Percentiles rank a stretch among this genome's conserved stretches.
These are phyloP conservation scores for Pseudopipra pipra DNA, from an alignment of 2,113 vertebrate species.

Conservation along the genomic window DNA sequence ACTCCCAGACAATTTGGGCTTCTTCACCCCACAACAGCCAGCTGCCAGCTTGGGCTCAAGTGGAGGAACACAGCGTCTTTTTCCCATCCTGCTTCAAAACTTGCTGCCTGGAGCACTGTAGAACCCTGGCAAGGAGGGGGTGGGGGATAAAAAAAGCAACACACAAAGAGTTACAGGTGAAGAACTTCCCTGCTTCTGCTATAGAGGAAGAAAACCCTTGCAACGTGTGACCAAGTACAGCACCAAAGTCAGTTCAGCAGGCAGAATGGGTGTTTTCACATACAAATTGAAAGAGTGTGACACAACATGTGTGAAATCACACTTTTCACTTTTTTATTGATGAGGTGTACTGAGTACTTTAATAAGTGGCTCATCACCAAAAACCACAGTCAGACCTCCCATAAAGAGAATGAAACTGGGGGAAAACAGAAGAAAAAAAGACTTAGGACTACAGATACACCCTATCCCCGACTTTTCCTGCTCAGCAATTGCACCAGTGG, in stretches of 20 bases:
- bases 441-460: not conserved
- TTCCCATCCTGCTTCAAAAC: slow-evolving; percentile 84
- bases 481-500: not conserved
- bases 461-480: not conserved
- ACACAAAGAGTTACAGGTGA: slow-evolving; percentile 5
- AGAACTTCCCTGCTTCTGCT: not conserved
- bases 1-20: slow-evolving; percentile 82
- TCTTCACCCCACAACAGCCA: slow-evolving; percentile 87
- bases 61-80: slow-evolving; percentile 85
- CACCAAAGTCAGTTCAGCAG: not conserved
- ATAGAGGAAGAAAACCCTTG: not conserved
- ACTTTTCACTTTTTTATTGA: not conserved
- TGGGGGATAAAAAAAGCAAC: not conserved
- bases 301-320: not conserved
- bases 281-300: accelerated
- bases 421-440: not conserved
- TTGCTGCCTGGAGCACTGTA: slow-evolving; percentile 73
- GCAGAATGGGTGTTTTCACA: not conserved
- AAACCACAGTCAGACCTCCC: not conserved
- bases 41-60: slow-evolving; percentile 86
- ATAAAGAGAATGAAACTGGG: not conserved
- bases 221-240: accelerated
- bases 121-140: slow-evolving; percentile 69
- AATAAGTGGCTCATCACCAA: not conserved
- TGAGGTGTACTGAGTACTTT: not conserved